Base-by-base conservation (phyloP, 2,113 vertebrate species). In the Actinemys pallida region DNA sequence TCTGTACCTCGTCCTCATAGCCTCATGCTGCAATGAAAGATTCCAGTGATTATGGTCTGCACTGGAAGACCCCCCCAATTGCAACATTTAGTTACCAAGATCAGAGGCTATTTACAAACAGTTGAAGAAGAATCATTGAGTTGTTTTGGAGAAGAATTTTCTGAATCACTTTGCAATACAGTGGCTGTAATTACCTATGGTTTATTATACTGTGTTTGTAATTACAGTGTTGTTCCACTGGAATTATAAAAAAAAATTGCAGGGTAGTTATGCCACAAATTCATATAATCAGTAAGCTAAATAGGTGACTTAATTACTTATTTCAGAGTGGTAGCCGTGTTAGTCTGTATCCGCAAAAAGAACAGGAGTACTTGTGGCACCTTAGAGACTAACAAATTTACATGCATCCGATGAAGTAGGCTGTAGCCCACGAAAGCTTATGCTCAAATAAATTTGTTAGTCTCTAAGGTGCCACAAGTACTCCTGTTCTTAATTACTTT, bases 121-220 rank as follows among this genome's bases (percentile, higher is more conserved):
- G 31, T 2, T 75, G 0, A 49, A 2, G 22, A 0, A 0, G 56
- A 65, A 85, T 3, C 53, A 31, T 0, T 47, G 54, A 83, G 54
- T 92, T 94, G 13, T 83, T 86, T 79, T 42, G 84, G 81, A 10
- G 6, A 7, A 82, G 81, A 24, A 83, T 95, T 87, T 4, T 4
- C 54, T 90, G 3, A 1, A 3, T 39, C 65, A 22, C 65, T 31
- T 81, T 22, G 19, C 1, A 27, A 3, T 19, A 39, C 39, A 0
- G 0, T 5, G 4, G 35, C 81, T 1, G 72, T 57, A 49, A 91
- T 65, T 5, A 19, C 24, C 27, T 31, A 1, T 78, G 87, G n/a
- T 86, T 90, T 76, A 4, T 8, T 83, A 57, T 1, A 53, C 92
- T 82, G 69, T 0, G 2, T 14, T 45, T 49, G 59, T 57, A 79